Conservation (phyloP, 2,797 vertebrate genomes). For the Pteropus rufus region DNA sequence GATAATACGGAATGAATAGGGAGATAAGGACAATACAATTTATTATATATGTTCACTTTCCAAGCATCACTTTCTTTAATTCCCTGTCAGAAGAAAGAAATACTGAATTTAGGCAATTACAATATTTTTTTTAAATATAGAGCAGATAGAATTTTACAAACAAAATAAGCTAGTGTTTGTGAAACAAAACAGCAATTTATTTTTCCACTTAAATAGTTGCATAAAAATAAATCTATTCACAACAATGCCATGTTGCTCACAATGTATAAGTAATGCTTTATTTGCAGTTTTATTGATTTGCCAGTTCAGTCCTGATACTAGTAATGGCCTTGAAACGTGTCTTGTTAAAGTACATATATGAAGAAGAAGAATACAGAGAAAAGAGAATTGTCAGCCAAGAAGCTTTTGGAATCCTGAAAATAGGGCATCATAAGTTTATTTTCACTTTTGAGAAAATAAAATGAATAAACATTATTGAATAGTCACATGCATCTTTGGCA, state of each 20-base stretch:
- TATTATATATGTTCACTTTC: background rate
- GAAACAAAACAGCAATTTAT: background rate
- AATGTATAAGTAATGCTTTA: background rate
- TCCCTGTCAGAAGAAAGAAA: background rate
- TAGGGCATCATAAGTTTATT: background rate
- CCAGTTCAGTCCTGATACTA: background rate
- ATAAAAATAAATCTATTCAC: background rate
- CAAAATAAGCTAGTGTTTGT: background rate
- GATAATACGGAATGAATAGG: background rate
- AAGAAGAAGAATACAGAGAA: background rate
- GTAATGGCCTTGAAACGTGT: background rate
- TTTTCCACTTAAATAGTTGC: background rate
- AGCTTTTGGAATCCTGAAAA: background rate
- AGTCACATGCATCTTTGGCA: background rate
- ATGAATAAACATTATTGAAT: background rate
- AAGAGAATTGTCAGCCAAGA: background rate
- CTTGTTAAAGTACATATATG: background rate
- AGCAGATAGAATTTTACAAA: background rate
- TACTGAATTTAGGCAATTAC: background rate
- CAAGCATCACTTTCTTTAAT: background rate
- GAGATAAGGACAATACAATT: background rate
- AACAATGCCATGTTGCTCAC: background rate
- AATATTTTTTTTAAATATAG: background rate
- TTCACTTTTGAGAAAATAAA: background rate
- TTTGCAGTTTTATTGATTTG: background rate